Base-by-base conservation (phyloP, 2,888 invertebrate species). In the Aproaerema taeniolella region DNA sequence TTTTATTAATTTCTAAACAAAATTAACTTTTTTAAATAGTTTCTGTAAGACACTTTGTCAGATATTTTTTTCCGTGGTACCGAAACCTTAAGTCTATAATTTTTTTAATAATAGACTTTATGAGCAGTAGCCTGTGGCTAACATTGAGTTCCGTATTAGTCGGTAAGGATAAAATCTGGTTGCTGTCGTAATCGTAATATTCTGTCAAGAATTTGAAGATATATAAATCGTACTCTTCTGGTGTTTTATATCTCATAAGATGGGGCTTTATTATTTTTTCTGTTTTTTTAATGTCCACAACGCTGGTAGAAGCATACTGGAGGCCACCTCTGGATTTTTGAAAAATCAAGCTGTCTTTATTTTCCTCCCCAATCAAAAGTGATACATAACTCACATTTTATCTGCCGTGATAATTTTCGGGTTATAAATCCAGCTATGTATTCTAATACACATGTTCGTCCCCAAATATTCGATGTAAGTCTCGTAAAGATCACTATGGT, bases 221-320 rank as follows among this genome's bases (percentile, higher is more conserved):
- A 20, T 20, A 20, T 8, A 20, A 20, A 20, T 20, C 4, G 8
- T 20, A 20, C 20, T 6, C 8, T 20, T 20, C 20, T 20, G 20
- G 20, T 20, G 4, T 20, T 4, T 4, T 8, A 20, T 20, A 6
- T 20, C 8, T 20, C 4, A 6, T 20, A 20, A 32, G 10, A 32
- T 32, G 9, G 10, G 16, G 4, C 16, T 32, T 32, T 15, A 32
- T 2, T 16, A 15, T 5, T 10, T 32, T 32, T 32, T 32, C 16
- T 14, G n/a, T 32, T 32, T 32, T 32, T 32, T 32, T 15, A 10
- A 33, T 24, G 6, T 33, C 24, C 3, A 33, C 14, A 4, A 33
- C 24, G 20, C 12, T 24, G 10, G 4, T 6, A 10, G 33, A 17
- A 24, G 33, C 10, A 33, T 33, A 33, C 12, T 24, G 5, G 2